These are phyloP conservation scores for Scolopax rusticola DNA, from an alignment of 2,797 vertebrate genomes.

Conservation along the genomic window DNA sequence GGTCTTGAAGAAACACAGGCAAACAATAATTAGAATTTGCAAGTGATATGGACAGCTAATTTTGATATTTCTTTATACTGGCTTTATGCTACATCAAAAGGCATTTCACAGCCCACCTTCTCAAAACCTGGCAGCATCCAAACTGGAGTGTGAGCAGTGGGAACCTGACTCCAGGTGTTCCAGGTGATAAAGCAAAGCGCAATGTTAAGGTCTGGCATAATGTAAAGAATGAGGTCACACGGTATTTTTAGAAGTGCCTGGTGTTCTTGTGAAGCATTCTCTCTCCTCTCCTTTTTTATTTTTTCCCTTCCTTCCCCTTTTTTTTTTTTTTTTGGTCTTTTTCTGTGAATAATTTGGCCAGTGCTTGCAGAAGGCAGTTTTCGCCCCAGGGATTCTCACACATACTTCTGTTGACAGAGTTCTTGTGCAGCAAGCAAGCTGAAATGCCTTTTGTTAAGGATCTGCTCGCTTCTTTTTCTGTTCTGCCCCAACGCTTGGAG, in stretches of 20 bases:
- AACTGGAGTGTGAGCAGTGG: neutral
- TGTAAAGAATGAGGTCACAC: slow-evolving; percentile 65
- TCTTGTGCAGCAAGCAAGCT: slow-evolving; percentile 73
- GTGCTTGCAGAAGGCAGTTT: slow-evolving; percentile 79
- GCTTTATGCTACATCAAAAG: slow-evolving; percentile 24
- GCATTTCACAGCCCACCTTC: slow-evolving; percentile 8
- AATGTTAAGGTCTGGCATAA: slow-evolving; percentile 26
- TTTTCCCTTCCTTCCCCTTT: neutral
- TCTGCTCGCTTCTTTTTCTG: slow-evolving; percentile 62
- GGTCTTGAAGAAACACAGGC: neutral
- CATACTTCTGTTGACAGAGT: slow-evolving; percentile 84
- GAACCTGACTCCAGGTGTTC: slow-evolving; percentile 66
- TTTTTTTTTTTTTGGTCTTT: neutral
- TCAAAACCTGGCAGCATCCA: slow-evolving; percentile 40
- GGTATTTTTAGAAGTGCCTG: slow-evolving; percentile 70
- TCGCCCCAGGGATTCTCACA: slow-evolving; percentile 78
- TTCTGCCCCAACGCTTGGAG: slow-evolving; percentile 42
- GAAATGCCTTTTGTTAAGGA: slow-evolving; percentile 78
- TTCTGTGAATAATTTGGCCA: slow-evolving; percentile 82
- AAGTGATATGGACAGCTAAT: slow-evolving; percentile 8
- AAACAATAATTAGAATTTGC: slow-evolving; percentile 35
- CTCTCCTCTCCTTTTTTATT: neutral
- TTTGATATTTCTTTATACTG: neutral
- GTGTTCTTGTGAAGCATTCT: slow-evolving; percentile 31
- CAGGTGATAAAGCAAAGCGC: slow-evolving; percentile 59